Evolutionary conservation across 30 jellyfish, hydroid and myxozoan genomes (phyloP).

Genomic region (Turritopsis dohrnii): DNA sequence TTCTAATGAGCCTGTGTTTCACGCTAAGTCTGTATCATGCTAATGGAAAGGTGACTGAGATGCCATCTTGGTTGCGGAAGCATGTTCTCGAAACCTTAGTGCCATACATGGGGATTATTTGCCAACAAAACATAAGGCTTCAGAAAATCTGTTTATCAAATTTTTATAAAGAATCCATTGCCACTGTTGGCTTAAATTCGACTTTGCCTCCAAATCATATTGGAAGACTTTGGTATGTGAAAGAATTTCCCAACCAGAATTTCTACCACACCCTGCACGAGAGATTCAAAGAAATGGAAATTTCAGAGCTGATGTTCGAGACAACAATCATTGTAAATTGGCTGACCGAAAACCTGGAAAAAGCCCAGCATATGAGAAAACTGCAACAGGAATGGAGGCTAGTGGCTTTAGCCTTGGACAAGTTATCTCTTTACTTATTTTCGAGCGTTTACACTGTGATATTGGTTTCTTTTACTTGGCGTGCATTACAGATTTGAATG

Average conservation of each 20-base stretch:
- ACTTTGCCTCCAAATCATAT: slow-evolving; percentile 70
- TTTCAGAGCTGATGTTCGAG: slow-evolving; percentile 22
- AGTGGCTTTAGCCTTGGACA: slow-evolving; percentile 58
- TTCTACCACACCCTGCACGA: slow-evolving; percentile 14
- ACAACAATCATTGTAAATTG: slow-evolving; percentile 31
- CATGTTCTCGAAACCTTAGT: slow-evolving; percentile 49
- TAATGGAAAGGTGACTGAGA: slow-evolving; percentile 56
- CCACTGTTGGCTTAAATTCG: slow-evolving; percentile 36
- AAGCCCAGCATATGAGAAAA: slow-evolving; percentile 42
- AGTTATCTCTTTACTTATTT: slow-evolving; percentile 28
- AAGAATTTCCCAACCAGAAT: slow-evolving; percentile 13
- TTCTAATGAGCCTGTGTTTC: slow-evolving; percentile 59
- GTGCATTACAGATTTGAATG: not conserved
- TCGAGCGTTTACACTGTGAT: not conserved
- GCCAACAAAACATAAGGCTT: not conserved
- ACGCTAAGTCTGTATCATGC: slow-evolving; percentile 63
- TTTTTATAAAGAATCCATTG: not conserved
- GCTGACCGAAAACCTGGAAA: slow-evolving; percentile 27
- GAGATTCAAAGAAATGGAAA: slow-evolving; percentile 25
- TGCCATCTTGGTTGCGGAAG: slow-evolving; percentile 73
- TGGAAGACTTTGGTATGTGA: slow-evolving; percentile 22
- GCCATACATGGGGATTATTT: slow-evolving; percentile 21
- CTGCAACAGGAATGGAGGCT: slow-evolving; percentile 69
- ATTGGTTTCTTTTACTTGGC: not conserved
- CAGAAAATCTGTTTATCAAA: not conserved